phyloP scores from a whole-genome alignment of 2,888 invertebrate species.

The Napeogenes sylphis region DNA sequence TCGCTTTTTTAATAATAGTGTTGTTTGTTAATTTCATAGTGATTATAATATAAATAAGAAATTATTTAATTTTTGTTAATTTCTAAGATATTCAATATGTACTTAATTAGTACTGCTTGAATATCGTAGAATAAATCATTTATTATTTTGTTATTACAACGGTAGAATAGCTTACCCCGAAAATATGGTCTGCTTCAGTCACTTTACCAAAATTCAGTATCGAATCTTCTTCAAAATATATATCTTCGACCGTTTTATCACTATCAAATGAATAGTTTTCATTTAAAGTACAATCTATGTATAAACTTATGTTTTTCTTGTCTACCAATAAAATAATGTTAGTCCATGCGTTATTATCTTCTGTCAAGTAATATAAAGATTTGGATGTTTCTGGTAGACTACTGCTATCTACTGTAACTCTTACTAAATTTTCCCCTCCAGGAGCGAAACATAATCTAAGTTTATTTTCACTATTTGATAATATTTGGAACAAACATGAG shows the following conservation, averaged over 20 bases:
- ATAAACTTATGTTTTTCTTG: slow-evolving; percentile 15
- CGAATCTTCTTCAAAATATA: slow-evolving; percentile 18
- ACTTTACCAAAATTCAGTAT: slow-evolving; percentile 26
- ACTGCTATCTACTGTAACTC: slow-evolving; percentile 32
- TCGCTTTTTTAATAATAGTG: not conserved
- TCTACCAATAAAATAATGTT: slow-evolving; percentile 21
- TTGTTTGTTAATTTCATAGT: too few species aligned
- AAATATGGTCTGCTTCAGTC: slow-evolving; percentile 8
- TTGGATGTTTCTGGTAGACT: not conserved
- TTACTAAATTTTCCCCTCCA: slow-evolving; percentile 19
- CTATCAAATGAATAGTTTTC: not conserved
- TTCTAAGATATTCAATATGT: too few species aligned
- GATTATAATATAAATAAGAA: too few species aligned
- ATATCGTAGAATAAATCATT: too few species aligned
- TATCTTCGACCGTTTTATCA: slow-evolving; percentile 1
- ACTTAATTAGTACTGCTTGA: too few species aligned
- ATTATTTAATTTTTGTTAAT: too few species aligned
- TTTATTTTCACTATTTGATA: slow-evolving; percentile 27
- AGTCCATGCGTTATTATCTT: slow-evolving; percentile 18
- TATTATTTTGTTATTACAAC: too few species aligned
- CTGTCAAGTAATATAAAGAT: slow-evolving; percentile 4
- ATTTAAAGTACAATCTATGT: slow-evolving; percentile 18
- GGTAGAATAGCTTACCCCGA: slow-evolving; percentile 20
- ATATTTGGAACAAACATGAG: slow-evolving; percentile 51
- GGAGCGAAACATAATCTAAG: slow-evolving; percentile 42